Evolutionary conservation across 2,797 vertebrate genomes (phyloP).

Genomic region (Hippopotamyrus pictus): DNA sequence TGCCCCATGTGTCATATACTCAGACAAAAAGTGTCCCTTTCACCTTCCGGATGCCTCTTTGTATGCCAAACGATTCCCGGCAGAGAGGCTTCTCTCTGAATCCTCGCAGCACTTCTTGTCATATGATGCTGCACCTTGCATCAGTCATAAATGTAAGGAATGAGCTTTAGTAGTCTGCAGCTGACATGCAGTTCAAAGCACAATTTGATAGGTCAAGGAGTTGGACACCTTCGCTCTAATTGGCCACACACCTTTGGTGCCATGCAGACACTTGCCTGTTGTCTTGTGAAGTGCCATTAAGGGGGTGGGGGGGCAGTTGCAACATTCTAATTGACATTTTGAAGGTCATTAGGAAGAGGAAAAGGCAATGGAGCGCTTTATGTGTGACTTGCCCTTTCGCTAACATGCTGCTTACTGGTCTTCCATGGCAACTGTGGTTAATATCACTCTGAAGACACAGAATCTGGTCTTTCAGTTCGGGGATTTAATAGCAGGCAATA

Average conservation of each 20-base stretch:
- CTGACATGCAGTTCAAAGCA: background rate
- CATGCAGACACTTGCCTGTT: background rate
- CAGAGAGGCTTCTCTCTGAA: background rate
- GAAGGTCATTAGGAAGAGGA: slow-evolving; percentile 42
- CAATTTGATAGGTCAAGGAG: background rate
- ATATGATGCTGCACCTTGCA: background rate
- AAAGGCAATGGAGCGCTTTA: slow-evolving; percentile 22
- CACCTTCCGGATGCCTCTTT: background rate
- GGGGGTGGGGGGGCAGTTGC: slow-evolving; percentile 17
- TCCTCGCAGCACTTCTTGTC: background rate
- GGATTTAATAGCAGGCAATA: background rate
- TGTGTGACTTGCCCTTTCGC: slow-evolving; percentile 26
- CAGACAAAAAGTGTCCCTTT: background rate
- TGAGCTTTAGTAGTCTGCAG: slow-evolving; percentile 1
- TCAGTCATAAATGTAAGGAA: slow-evolving; percentile 4
- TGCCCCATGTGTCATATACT: background rate
- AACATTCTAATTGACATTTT: slow-evolving; percentile 41
- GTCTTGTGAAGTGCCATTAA: slow-evolving; percentile 4
- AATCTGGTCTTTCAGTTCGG: slow-evolving; percentile 13
- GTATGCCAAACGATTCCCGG: background rate
- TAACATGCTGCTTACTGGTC: slow-evolving; percentile 4
- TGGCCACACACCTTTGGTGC: background rate
- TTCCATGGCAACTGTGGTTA: slow-evolving; percentile 15
- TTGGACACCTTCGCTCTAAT: background rate
- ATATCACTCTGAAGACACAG: slow-evolving; percentile 19